Percentiles rank a stretch among this genome's conserved stretches.
Conservation (phyloP, 2,113 vertebrate genomes). For the Saccopteryx bilineata region DNA sequence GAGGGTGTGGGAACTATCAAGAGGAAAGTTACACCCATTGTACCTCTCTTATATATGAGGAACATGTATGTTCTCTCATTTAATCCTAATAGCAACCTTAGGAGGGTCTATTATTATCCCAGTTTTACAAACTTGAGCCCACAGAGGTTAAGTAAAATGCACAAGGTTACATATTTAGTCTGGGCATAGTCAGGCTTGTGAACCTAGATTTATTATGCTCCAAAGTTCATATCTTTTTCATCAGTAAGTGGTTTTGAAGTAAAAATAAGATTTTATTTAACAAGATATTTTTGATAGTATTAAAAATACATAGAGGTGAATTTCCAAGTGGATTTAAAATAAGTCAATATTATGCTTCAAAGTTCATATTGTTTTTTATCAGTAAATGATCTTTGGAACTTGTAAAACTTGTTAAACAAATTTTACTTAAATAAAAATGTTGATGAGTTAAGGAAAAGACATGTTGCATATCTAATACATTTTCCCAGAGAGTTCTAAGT, state of each 20-base stretch:
- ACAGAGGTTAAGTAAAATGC: neutral
- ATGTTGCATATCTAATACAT: neutral
- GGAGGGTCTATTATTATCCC: neutral
- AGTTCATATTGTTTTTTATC: neutral
- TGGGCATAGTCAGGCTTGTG: neutral
- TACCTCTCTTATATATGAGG: neutral
- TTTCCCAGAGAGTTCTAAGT: neutral
- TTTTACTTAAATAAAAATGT: slow-evolving; percentile 13
- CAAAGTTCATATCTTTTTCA: neutral
- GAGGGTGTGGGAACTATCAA: neutral
- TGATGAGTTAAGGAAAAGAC: neutral
- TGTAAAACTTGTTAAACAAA: neutral
- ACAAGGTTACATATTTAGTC: neutral
- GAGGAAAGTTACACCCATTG: neutral
- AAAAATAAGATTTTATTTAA: slow-evolving; percentile 2
- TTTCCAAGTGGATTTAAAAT: slow-evolving; percentile 4
- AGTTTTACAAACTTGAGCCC: neutral
- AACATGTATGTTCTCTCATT: neutral
- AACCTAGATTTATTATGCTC: neutral
- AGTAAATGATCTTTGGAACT: neutral
- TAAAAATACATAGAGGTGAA: neutral
- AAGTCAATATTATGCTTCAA: neutral
- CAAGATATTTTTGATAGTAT: neutral
- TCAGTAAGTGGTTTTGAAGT: neutral
- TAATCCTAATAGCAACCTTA: neutral